These are phyloP conservation scores for Aphodius granarius DNA, from an alignment of 2,888 invertebrate genomes.

Conservation along the genomic window DNA sequence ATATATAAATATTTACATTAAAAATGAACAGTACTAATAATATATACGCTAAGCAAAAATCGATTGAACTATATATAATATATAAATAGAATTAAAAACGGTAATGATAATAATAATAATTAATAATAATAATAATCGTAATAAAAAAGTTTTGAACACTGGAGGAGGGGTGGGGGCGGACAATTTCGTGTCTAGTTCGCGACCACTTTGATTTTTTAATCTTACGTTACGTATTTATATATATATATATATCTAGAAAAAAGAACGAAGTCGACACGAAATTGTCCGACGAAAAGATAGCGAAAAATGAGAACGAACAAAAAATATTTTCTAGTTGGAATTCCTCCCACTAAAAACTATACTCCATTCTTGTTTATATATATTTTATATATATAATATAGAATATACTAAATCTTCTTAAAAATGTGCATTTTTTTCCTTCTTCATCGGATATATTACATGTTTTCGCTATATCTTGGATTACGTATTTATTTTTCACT, in stretches of 20 bases:
- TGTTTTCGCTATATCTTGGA: constrained; percentile 30
- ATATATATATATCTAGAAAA: not conserved
- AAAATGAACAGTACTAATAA: constrained; percentile 53
- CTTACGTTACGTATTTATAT: too few species aligned
- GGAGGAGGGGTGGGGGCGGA: not conserved
- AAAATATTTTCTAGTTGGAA: constrained; percentile 28
- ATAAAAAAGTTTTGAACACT: constrained; percentile 5
- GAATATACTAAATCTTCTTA: constrained; percentile 34
- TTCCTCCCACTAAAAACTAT: constrained; percentile 28
- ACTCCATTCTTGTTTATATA: not conserved
- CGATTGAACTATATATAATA: constrained; percentile 34
- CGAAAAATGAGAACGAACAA: not conserved
- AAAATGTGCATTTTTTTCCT: constrained; percentile 51
- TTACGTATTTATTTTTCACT: constrained; percentile 28
- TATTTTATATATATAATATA: not conserved
- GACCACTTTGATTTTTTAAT: not conserved
- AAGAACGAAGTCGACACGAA: not conserved
- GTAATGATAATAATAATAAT: constrained; percentile 25
- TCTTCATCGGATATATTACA: constrained; percentile 30
- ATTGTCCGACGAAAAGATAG: not conserved
- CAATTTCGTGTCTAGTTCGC: not conserved
- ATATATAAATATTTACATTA: constrained; percentile 58
- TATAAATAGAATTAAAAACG: constrained; percentile 28
- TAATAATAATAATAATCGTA: constrained; percentile 16
- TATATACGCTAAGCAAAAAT: constrained; percentile 58